Evolutionary conservation across 2,797 vertebrate genomes (phyloP), one percentile per base, ranked within the genome.

Genomic region (Champsocephalus esox): DNA sequence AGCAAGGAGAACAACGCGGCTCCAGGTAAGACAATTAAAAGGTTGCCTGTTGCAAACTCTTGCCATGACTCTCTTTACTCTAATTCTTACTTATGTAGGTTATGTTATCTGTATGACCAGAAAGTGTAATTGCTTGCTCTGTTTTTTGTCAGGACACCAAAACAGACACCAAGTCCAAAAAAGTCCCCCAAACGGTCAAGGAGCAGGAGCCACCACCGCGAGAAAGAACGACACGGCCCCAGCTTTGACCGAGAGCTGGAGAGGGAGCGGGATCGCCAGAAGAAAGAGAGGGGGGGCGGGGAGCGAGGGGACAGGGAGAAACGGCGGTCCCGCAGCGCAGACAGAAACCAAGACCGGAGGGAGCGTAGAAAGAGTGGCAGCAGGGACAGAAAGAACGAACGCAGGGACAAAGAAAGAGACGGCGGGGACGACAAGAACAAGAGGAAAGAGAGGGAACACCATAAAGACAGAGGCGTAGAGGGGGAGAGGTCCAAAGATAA

Each of bases 181-280:
- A 94, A 94, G 67, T 98, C 98, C 12, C 97, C 97, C 16, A 96
- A 98, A 84, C 96, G 98, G 76, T 99, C 98, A 11, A 96, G 98
- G 89, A 98, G 98, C 93, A 95, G 96, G 86, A 99, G 98, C 93
- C 97, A 96, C 92, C 98, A 99, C 84, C 95, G 95, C 1, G 98
- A 99, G 69, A 93, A 89, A 60, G 96, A 96, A 0, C 94, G 95
- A 55, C 97, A 95, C 0, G 97, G 97, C 16, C 96, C 96, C 83
- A 99, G 96, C 90, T 99, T 99, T 49, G 98, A 99, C 66, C 95
- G 96, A 71, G 98, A 99, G 81, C 93, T 99, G 82, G 98, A 99
- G 89, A 95, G 97, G 88, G 98, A 99, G 77, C 90, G 94, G 0
- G 95, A 96, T 70, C 92, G 95, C 0, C 95, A 96, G 82, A 92